These are phyloP conservation scores for Dryomyza anilis DNA, from an alignment of 2,888 invertebrate genomes.

Conservation along the genomic window DNA sequence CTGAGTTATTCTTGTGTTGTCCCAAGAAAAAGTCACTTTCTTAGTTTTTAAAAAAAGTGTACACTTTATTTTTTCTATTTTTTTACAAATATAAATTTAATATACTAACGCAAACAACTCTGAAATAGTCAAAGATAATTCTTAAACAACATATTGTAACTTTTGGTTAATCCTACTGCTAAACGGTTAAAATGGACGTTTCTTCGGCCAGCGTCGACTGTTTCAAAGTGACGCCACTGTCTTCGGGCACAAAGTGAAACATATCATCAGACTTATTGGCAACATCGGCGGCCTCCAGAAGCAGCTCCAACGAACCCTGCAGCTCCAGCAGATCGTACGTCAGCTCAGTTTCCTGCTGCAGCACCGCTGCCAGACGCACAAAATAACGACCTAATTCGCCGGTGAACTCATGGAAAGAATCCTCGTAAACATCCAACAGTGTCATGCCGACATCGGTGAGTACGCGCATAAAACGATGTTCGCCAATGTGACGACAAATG, in stretches of 20 bases:
- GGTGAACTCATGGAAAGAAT: slow-evolving; percentile 67
- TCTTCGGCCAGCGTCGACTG: slow-evolving; percentile 52
- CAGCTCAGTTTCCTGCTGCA: slow-evolving; percentile 73
- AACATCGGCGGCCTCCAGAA: slow-evolving; percentile 68
- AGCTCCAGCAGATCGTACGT: slow-evolving; percentile 69
- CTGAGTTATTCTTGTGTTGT: too few relatives aligned
- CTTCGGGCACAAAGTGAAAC: slow-evolving; percentile 37
- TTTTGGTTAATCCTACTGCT: slow-evolving; percentile 3
- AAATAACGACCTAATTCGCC: slow-evolving; percentile 69
- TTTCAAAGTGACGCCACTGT: slow-evolving; percentile 38
- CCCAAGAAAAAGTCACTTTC: not conserved
- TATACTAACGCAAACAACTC: not conserved
- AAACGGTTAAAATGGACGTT: slow-evolving; percentile 44
- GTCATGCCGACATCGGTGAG: slow-evolving; percentile 76
- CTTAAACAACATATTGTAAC: not conserved
- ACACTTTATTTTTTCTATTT: not conserved
- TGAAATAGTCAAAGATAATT: not conserved
- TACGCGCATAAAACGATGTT: slow-evolving; percentile 74
- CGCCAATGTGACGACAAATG: slow-evolving; percentile 74
- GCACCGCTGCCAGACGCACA: slow-evolving; percentile 65
- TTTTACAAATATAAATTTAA: not conserved
- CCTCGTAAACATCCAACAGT: slow-evolving; percentile 77
- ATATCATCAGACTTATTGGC: slow-evolving; percentile 45
- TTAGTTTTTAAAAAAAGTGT: not conserved
- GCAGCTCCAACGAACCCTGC: slow-evolving; percentile 72